Percentiles rank a stretch among this genome's conserved stretches.
Evolutionary conservation across 2,888 invertebrate species (phyloP).

Genomic region (Cheilosia grossa): DNA sequence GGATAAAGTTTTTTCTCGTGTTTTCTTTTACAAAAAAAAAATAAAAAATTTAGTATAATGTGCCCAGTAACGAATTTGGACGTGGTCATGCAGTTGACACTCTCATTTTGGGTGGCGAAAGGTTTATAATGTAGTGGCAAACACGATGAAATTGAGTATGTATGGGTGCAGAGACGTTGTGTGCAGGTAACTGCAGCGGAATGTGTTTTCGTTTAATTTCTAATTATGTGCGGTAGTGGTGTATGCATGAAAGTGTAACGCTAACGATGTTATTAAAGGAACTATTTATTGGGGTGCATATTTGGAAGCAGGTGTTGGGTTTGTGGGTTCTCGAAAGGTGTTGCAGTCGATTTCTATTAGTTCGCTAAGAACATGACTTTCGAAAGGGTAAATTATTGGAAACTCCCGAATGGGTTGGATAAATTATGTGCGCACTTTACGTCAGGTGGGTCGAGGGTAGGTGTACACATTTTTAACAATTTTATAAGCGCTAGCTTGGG

Average conservation of each 20-base stretch:
- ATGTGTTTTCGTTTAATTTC: slow-evolving; percentile 16
- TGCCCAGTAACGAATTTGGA: slow-evolving; percentile 47
- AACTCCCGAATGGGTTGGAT: no score
- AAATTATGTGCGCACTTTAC: no score
- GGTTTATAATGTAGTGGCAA: slow-evolving; percentile 20
- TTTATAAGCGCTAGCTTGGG: no score
- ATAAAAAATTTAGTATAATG: slow-evolving; percentile 15
- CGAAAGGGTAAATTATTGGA: no score
- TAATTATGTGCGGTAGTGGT: slow-evolving; percentile 12
- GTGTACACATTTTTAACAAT: no score
- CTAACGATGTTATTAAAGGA: background rate
- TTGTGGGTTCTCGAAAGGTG: no score
- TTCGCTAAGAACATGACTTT: no score
- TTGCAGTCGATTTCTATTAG: no score
- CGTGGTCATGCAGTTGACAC: slow-evolving; percentile 63
- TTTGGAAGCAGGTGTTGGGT: background rate
- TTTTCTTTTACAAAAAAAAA: slow-evolving; percentile 5
- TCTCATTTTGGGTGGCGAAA: slow-evolving; percentile 5
- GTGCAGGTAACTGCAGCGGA: slow-evolving; percentile 10
- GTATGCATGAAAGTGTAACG: background rate
- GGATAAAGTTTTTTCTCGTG: slow-evolving; percentile 34
- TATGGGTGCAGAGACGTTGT: slow-evolving; percentile 36
- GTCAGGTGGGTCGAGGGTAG: no score
- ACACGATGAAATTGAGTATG: slow-evolving; percentile 36
- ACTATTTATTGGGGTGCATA: background rate